A percentile compares a stretch with the other conserved stretches of the same genome.
These are phyloP conservation scores for Pyrgus malvae DNA, from an alignment of 2,888 invertebrate species.

Conservation along the genomic window DNA sequence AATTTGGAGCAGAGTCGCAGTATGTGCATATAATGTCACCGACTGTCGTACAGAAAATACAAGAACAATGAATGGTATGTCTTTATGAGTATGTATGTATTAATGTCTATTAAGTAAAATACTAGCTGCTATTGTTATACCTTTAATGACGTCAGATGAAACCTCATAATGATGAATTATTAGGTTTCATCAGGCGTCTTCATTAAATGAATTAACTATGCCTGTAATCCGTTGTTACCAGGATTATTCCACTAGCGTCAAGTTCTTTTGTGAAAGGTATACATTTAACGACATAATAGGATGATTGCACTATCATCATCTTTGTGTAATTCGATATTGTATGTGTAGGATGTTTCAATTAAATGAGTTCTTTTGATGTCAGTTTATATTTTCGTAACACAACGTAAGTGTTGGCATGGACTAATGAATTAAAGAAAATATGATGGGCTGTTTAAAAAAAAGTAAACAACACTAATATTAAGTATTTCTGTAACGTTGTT, in stretches of 20 bases:
- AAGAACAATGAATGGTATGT: constrained; percentile 70
- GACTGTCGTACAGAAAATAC: constrained; percentile 59
- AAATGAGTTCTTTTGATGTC: background rate
- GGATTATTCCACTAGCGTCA: too few relatives aligned
- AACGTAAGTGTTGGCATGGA: too few relatives aligned
- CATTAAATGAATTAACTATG: too few relatives aligned
- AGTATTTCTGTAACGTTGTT: background rate
- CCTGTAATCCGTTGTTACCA: too few relatives aligned
- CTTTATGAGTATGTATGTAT: background rate
- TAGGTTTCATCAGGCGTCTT: too few relatives aligned
- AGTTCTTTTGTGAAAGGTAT: background rate
- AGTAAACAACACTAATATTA: too few relatives aligned
- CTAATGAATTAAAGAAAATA: too few relatives aligned
- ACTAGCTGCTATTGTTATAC: too few relatives aligned
- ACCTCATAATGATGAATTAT: too few relatives aligned
- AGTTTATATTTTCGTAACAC: constrained; percentile 2
- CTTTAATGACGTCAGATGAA: too few relatives aligned
- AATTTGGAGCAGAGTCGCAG: constrained; percentile 71
- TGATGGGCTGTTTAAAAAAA: too few relatives aligned
- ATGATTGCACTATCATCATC: constrained; percentile 1
- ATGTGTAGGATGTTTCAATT: constrained; percentile 2
- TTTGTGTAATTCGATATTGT: background rate
- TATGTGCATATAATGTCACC: constrained; percentile 62
- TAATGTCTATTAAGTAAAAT: background rate
- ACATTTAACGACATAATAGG: background rate